Evolutionary conservation across 2,113 vertebrate species (phyloP).

Genomic region (Uropsilus gracilis): DNA sequence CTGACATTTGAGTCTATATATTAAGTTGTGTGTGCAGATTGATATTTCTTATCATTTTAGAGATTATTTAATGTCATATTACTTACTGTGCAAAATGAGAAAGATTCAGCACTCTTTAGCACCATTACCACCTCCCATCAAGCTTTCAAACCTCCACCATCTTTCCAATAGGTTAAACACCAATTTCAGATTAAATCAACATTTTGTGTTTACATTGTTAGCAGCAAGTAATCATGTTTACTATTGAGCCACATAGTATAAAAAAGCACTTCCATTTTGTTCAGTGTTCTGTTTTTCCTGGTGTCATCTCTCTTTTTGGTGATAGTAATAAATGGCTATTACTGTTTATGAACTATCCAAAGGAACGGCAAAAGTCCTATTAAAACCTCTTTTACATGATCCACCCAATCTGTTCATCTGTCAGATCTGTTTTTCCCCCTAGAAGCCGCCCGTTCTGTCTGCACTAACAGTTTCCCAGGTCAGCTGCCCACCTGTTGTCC

Average conservation of each 20-base stretch:
- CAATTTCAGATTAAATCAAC: not conserved
- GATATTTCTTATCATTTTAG: not conserved
- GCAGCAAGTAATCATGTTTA: not conserved
- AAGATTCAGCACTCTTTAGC: not conserved
- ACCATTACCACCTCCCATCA: not conserved
- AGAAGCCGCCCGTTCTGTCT: not conserved
- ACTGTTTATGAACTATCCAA: not conserved
- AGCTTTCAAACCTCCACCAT: not conserved
- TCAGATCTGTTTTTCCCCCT: not conserved
- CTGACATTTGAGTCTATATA: not conserved
- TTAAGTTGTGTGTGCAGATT: not conserved
- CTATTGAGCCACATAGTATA: not conserved
- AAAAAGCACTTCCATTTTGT: not conserved
- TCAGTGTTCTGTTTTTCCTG: not conserved
- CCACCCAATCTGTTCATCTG: not conserved
- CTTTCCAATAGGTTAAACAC: not conserved
- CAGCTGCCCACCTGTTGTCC: constrained; percentile 21
- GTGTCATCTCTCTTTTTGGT: not conserved
- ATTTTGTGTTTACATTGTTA: not conserved
- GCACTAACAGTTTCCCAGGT: not conserved
- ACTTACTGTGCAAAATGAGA: not conserved
- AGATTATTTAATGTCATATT: not conserved
- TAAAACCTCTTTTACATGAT: not conserved
- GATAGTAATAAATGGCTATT: not conserved
- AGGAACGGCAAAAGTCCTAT: not conserved